phyloP scores from a whole-genome alignment of 2,113 vertebrate species.

The Pseudorectes ferrugineus region DNA sequence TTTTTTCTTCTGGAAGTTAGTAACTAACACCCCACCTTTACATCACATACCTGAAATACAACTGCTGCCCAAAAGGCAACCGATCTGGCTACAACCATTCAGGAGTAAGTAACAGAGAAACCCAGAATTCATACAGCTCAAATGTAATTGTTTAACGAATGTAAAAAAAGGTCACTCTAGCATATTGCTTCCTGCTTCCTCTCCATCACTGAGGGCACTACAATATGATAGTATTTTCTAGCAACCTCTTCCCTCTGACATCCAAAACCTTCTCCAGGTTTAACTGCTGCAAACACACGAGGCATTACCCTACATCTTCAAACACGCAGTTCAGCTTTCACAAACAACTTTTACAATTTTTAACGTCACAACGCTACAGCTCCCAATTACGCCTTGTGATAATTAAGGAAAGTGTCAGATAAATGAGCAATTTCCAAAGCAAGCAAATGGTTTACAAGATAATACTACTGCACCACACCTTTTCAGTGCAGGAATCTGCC shows the following conservation, averaged over 20 bases:
- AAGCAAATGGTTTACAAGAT: background rate
- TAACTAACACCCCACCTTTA: background rate
- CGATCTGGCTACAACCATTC: background rate
- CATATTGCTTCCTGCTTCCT: background rate
- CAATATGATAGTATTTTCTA: background rate
- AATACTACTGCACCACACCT: background rate
- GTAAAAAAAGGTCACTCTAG: background rate
- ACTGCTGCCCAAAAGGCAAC: background rate
- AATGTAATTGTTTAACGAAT: background rate
- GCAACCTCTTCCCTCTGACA: background rate
- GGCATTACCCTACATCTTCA: background rate
- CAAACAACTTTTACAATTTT: background rate
- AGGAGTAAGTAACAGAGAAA: background rate
- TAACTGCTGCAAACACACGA: background rate
- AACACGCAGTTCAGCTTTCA: accelerated
- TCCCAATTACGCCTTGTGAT: background rate
- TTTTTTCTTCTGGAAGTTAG: background rate
- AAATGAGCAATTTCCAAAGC: background rate
- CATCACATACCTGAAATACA: background rate
- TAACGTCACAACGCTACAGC: accelerated
- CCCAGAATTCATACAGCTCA: accelerated
- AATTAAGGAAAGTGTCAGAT: background rate
- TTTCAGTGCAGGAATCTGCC: background rate
- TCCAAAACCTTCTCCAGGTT: background rate
- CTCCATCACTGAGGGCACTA: background rate